Base-by-base conservation (phyloP, 2,113 vertebrate genomes). In the Gambusia holbrooki region DNA sequence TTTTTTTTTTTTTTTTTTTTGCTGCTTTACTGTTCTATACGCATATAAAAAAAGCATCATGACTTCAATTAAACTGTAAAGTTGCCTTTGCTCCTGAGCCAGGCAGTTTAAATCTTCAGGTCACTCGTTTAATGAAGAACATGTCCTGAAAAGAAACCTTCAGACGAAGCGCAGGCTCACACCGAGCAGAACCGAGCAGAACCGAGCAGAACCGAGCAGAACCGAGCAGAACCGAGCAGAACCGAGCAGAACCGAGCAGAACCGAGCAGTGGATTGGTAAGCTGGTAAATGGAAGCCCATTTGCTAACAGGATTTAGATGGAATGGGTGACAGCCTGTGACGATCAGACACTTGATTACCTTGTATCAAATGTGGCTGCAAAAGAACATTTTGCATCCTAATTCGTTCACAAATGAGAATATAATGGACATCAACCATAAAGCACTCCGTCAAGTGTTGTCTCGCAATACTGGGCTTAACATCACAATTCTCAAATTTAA, bases 41-140 rank as follows among this genome's bases (percentile, higher is more conserved):
- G 35, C 1, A 37, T 11, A 37, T 37, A 83, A 77, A 62, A 33
- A 7, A 58, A 65, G 66, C 78, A 54, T 58, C 1, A 5, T 3
- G 35, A 86, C 84, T 70, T 35, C 32, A 84, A 87, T 82, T 35
- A 32, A 58, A 70, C 73, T 69, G 45, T 66, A 40, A 69, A 37
- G 29, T 76, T 86, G 51, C 80, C 80, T 79, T 64, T 65, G 32
- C 13, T 68, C 48, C 37, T 60, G 63, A 51, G 71, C 37, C 35
- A 77, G 81, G 4, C 32, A 69, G 27, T 54, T 73, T 73, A 68
- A 87, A 68, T 87, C 70, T 80, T 29, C 33, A 61, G 82, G 82
- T 87, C 87, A 88, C 54, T 79, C 65, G 27, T 72, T 85, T 81
- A 77, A 81, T 66, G 79, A 73, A 82, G 30, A 62, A 78, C 62